These are phyloP conservation scores for Matsumyia berberina DNA, from an alignment of 2,888 invertebrate genomes.

Conservation along the genomic window DNA sequence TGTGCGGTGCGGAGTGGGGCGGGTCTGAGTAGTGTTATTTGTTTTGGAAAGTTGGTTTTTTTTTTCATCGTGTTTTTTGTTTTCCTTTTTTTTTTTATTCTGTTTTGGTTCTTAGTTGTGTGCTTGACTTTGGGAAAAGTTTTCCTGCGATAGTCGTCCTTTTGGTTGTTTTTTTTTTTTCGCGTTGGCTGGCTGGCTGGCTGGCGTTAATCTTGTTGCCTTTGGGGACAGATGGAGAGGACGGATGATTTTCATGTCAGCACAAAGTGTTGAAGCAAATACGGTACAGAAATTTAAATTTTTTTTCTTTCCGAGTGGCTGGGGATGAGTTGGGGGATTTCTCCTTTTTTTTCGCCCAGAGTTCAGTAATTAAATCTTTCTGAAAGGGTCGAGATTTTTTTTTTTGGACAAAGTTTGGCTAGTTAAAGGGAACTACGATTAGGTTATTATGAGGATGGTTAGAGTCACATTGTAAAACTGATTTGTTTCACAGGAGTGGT, in stretches of 20 bases:
- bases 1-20: slow-evolving; percentile 12
- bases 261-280: slow-evolving; percentile 46
- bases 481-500: slow-evolving; percentile 1
- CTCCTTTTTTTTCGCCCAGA: slow-evolving; percentile 34
- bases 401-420: neutral
- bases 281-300: slow-evolving; percentile 23
- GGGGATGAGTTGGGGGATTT: neutral
- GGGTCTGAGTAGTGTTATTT: slow-evolving; percentile 26
- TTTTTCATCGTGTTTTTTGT: slow-evolving; percentile 9
- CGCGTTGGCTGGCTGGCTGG: neutral
- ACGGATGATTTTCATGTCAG: slow-evolving; percentile 42
- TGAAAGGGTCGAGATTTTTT: slow-evolving; percentile 54
- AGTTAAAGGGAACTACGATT: slow-evolving; percentile 25
- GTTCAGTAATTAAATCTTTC: slow-evolving; percentile 60
- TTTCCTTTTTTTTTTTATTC: slow-evolving; percentile 20
- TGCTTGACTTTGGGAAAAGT: slow-evolving; percentile 55
- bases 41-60: slow-evolving; percentile 25
- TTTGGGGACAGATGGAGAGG: slow-evolving; percentile 11
- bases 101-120: slow-evolving; percentile 36
- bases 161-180: slow-evolving; percentile 13
- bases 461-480: slow-evolving; percentile 8
- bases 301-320: neutral
- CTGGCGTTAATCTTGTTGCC: slow-evolving; percentile 36
- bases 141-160: slow-evolving; percentile 26
- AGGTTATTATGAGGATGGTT: slow-evolving; percentile 32